phyloP scores from a whole-genome alignment of 2,797 vertebrate species.

The Loris lydekkerianus region DNA sequence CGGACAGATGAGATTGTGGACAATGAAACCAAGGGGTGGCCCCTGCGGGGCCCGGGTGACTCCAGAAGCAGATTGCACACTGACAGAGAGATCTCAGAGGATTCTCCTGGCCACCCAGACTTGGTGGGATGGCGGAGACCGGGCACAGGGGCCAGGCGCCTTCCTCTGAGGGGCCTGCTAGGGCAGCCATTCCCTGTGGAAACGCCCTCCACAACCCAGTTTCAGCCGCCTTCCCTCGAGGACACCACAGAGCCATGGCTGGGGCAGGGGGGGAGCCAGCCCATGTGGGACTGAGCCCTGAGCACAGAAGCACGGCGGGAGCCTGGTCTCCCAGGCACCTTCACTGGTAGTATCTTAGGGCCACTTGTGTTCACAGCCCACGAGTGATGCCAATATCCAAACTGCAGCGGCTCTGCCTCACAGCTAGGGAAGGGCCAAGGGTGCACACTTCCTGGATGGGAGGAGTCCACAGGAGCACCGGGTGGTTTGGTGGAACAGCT shows the following conservation, averaged over 20 bases:
- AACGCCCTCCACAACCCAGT: not conserved
- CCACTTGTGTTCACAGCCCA: fast-evolving
- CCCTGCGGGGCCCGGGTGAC: not conserved
- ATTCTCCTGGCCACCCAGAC: fast-evolving
- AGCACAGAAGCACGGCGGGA: not conserved
- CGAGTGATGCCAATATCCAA: not conserved
- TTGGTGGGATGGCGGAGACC: too few species aligned
- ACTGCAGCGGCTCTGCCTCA: not conserved
- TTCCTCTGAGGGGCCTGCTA: not conserved
- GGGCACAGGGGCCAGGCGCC: fast-evolving
- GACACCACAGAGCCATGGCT: fast-evolving
- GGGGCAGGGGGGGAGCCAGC: not conserved
- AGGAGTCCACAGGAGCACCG: not conserved
- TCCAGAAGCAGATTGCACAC: fast-evolving
- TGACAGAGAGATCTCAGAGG: not conserved
- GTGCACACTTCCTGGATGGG: not conserved
- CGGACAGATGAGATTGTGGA: fast-evolving
- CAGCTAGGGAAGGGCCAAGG: too few species aligned
- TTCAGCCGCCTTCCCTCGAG: not conserved
- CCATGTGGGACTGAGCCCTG: not conserved
- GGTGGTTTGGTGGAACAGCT: not conserved
- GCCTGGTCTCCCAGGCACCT: not conserved
- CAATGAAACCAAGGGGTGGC: fast-evolving
- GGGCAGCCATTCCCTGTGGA: fast-evolving
- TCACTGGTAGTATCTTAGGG: fast-evolving